These are phyloP conservation scores for Mylabris phalerata DNA, from an alignment of 1,140 invertebrate species.

Conservation along the genomic window DNA sequence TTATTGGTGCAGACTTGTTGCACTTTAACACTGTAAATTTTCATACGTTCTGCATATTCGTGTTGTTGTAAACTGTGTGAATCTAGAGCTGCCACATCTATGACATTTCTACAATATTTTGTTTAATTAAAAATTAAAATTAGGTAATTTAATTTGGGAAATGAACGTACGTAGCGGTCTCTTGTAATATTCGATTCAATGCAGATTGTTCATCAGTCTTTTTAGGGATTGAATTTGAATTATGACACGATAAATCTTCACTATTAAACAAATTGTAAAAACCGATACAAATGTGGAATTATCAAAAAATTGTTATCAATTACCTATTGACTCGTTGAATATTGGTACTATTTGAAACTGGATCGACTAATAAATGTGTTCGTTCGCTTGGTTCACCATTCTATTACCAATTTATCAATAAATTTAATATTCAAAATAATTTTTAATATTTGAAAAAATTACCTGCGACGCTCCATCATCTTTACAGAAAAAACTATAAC, in stretches of 20 bases:
- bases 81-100: conserved; percentile 74
- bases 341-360: conserved; percentile 58
- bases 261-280: conserved; percentile 42
- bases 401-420: conserved; percentile 34
- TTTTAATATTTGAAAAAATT: conserved; percentile 1
- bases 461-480: conserved; percentile 40
- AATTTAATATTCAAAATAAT: conserved; percentile 8
- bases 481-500: conserved; percentile 42
- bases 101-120: conserved; percentile 60
- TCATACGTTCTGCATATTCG: conserved; percentile 70
- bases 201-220: conserved; percentile 84
- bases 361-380: conserved; percentile 60
- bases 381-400: conserved; percentile 57
- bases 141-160: conserved; percentile 7
- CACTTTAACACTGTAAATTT: conserved; percentile 59
- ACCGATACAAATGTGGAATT: background rate
- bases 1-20: conserved; percentile 46
- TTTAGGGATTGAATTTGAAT: conserved; percentile 61
- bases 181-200: conserved; percentile 76
- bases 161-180: conserved; percentile 74
- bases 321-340: conserved; percentile 54
- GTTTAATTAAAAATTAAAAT: background rate
- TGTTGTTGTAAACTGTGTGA: conserved; percentile 71
- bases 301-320: background rate
- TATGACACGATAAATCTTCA: conserved; percentile 56